Base-by-base conservation (phyloP, 2,113 vertebrate species). In the Leucosticte australis region DNA sequence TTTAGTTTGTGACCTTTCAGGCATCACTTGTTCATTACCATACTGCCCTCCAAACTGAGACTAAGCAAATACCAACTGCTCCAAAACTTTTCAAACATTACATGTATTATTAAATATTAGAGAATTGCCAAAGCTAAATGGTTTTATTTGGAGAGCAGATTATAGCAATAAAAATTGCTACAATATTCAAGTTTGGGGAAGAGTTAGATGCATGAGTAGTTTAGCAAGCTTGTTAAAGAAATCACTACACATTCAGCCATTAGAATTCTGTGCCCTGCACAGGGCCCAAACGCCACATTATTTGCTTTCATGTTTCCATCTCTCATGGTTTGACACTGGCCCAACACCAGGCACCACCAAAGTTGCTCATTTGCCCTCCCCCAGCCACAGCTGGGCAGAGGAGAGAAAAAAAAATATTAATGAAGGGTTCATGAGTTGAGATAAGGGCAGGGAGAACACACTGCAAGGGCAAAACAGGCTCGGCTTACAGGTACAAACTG, bases 1-100 rank as follows among this genome's bases (percentile, higher is more conserved):
- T 35, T 95, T 78, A 62, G 31, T 77, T 81, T 90, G 74, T 88
- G 89, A 94, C 92, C 83, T 96, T 96, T 95, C 75, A 92, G 93
- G 91, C 82, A 64, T 91, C 41, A 42, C 30, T 87, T 88, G 39
- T 59, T 95, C 92, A 79, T 88, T 83, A 95, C 55, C 55, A 79
- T 53, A 31, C 44, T 68, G 71, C 6, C 21, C 65, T 90, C 52
- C 49, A 83, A 75, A 65, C 35, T 30, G 31, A 82, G 46, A 88
- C 52, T 57, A 82, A 81, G n/a, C 70, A 96, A 91, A 96, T 41
- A 77, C 3, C 64, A 94, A 80, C 65, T 75, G 44, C 60, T 67
- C 15, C 20, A 59, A 57, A 71, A 64, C 28, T 70, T 89, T 75
- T 47, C n/a, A 68, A 75, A 74, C 7, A 50, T 27, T 33, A 39